These are phyloP conservation scores for Archips xylosteana DNA, from an alignment of 2,888 invertebrate genomes.

Conservation along the genomic window DNA sequence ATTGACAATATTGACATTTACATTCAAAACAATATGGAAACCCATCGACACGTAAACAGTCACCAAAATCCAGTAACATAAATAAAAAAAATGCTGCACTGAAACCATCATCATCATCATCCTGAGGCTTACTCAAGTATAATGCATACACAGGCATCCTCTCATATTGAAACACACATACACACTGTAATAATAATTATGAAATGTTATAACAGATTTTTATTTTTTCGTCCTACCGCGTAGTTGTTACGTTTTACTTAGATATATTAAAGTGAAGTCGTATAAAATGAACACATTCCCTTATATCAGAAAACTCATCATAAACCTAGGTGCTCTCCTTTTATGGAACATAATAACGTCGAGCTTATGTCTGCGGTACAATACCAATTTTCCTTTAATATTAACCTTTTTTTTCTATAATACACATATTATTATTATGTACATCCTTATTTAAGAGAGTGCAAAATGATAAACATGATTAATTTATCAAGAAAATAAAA, in stretches of 20 bases:
- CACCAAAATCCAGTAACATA: no score
- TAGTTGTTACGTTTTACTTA: conserved; percentile 18
- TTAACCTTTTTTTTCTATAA: conserved; percentile 10
- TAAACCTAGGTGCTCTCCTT: conserved; percentile 36
- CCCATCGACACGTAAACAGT: no score
- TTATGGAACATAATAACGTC: conserved; percentile 32
- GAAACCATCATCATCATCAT: no score
- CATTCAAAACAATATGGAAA: no score
- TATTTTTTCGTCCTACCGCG: neutral
- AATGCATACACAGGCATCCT: no score
- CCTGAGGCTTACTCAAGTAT: no score
- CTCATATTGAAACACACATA: neutral
- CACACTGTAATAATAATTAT: neutral
- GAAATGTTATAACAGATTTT: neutral
- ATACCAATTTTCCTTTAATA: conserved; percentile 26
- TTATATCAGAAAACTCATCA: conserved; percentile 38
- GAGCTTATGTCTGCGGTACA: conserved; percentile 24
- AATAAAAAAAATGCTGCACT: no score
- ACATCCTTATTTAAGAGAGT: no score
- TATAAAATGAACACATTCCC: conserved; percentile 24
- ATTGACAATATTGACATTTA: no score
- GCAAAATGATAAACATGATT: no score
- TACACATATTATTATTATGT: neutral
- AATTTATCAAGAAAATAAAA: no score
- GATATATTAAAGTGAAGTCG: conserved; percentile 18